These are phyloP conservation scores for Peromyscus californicus DNA, from an alignment of 2,113 vertebrate species.

Conservation along the genomic window DNA sequence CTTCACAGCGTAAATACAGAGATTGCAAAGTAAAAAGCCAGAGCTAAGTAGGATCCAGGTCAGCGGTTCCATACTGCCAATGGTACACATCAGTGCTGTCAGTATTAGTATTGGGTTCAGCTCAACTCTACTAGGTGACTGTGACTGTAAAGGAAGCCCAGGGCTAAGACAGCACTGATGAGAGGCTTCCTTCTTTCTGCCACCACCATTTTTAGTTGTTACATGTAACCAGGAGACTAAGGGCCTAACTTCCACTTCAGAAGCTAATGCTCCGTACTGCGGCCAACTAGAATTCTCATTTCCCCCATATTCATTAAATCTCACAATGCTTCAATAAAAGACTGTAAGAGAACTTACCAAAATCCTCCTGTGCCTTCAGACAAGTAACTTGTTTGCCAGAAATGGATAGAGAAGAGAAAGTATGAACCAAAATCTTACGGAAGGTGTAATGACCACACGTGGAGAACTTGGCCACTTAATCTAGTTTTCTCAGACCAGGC, in stretches of 20 bases:
- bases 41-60: background rate
- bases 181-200: background rate
- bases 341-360: slow-evolving; percentile 61
- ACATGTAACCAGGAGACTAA: background rate
- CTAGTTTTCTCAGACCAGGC: background rate
- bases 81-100: background rate
- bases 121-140: background rate
- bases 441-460: background rate
- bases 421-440: background rate
- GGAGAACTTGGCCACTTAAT: background rate
- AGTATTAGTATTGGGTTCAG: background rate
- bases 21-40: background rate
- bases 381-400: slow-evolving; percentile 47
- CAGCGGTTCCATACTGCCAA: background rate
- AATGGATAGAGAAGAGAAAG: background rate
- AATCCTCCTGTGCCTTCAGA: slow-evolving; percentile 42
- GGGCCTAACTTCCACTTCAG: background rate
- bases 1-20: background rate
- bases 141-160: background rate
- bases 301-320: background rate
- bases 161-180: background rate
- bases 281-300: background rate
- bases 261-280: background rate
- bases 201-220: background rate
- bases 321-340: slow-evolving; percentile 37